Conservation (phyloP, 2,888 invertebrate genomes). For the Drosophila koepferae region DNA sequence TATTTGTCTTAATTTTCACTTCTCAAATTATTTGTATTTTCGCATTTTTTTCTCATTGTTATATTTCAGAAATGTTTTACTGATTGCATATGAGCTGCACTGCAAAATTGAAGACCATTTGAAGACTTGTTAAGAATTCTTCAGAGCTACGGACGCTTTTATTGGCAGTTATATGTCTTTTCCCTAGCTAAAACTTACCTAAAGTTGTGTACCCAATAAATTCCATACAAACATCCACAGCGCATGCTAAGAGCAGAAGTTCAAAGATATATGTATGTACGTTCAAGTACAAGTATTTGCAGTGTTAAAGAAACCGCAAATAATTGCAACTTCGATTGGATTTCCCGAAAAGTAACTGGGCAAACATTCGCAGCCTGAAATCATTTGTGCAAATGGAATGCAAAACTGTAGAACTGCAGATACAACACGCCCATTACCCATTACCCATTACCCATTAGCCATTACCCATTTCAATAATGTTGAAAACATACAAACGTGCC, state of each 20-base stretch:
- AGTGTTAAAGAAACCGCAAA: constrained; percentile 44
- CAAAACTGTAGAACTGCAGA: constrained; percentile 45
- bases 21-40: not conserved
- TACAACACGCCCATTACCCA: constrained; percentile 21
- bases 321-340: constrained; percentile 50
- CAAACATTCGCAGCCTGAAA: constrained; percentile 54
- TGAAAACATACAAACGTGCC: constrained; percentile 51
- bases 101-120: no score
- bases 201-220: constrained; percentile 39
- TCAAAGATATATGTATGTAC: constrained; percentile 1
- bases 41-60: not conserved
- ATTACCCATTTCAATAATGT: constrained; percentile 71
- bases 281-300: constrained; percentile 13
- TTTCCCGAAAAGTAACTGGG: constrained; percentile 21
- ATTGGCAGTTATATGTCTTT: not conserved
- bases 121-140: not conserved
- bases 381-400: constrained; percentile 61
- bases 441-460: constrained; percentile 50
- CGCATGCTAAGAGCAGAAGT: constrained; percentile 15
- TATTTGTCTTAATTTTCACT: not conserved
- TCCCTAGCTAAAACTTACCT: constrained; percentile 3
- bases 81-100: not conserved
- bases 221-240: constrained; percentile 24
- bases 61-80: not conserved
- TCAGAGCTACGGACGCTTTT: not conserved